phyloP scores from a whole-genome alignment of 2,113 vertebrate species.

The Coryphaenoides rupestris region DNA sequence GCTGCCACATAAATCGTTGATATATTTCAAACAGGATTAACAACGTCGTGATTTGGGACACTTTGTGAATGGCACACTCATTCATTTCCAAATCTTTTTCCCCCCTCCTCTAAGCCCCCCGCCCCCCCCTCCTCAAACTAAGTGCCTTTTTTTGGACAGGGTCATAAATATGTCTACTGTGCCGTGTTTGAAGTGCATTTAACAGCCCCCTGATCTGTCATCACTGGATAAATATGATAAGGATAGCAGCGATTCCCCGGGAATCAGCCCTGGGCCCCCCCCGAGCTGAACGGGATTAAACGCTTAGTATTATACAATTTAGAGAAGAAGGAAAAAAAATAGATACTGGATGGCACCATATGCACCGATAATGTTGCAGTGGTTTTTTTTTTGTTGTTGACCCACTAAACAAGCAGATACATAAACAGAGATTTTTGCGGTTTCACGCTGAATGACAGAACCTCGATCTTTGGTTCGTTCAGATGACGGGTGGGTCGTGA shows the following conservation, averaged over 20 bases:
- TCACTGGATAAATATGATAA: conserved; percentile 68
- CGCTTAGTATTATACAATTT: conserved; percentile 41
- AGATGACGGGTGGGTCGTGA: too few species aligned
- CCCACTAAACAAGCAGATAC: background rate
- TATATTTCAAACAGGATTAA: too few species aligned
- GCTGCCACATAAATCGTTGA: too few species aligned
- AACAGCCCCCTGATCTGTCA: conserved; percentile 64
- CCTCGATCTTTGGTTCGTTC: too few species aligned
- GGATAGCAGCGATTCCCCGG: conserved; percentile 46
- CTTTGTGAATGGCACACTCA: too few species aligned
- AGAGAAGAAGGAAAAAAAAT: conserved; percentile 19
- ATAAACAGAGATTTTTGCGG: too few species aligned
- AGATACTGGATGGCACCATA: background rate
- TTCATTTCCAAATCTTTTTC: too few species aligned
- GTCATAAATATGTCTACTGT: conserved; percentile 35
- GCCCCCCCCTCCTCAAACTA: background rate
- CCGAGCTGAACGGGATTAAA: conserved; percentile 63
- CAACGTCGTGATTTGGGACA: too few species aligned
- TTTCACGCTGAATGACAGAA: too few species aligned
- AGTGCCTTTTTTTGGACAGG: conserved; percentile 31
- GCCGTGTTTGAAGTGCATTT: conserved; percentile 59
- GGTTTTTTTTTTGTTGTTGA: conserved; percentile 2
- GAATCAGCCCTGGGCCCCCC: conserved; percentile 50
- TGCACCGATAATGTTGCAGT: background rate
- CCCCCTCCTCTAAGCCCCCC: too few species aligned